These are phyloP conservation scores for Microtus ochrogaster DNA, from an alignment of 2,113 vertebrate genomes.

Conservation along the genomic window DNA sequence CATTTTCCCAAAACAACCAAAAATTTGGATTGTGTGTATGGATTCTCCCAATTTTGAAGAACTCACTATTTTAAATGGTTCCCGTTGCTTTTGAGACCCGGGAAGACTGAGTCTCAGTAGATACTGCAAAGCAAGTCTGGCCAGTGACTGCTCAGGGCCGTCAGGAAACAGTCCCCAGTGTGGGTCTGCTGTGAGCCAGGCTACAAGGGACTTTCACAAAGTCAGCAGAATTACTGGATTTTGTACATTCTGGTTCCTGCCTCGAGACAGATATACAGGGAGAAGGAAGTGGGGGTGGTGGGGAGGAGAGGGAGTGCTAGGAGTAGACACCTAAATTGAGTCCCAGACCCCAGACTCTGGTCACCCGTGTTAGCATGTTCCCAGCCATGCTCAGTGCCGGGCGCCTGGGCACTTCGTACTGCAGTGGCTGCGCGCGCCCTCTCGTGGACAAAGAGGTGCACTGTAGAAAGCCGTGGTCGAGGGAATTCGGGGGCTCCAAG, in stretches of 20 bases:
- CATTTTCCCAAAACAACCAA: not conserved
- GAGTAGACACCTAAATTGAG: not conserved
- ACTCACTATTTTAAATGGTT: not conserved
- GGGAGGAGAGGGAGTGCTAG: too few species aligned
- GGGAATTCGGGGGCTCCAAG: accelerated
- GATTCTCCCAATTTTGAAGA: not conserved
- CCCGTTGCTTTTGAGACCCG: not conserved
- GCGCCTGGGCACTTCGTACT: accelerated
- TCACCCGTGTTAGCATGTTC: not conserved
- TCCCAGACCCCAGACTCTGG: not conserved
- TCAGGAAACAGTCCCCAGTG: not conserved
- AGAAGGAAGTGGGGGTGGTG: not conserved
- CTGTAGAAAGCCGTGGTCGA: not conserved
- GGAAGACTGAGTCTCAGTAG: not conserved
- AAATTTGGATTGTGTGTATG: not conserved
- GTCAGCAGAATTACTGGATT: not conserved
- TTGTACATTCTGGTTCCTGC: not conserved
- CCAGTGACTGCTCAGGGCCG: not conserved
- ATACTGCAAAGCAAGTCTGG: not conserved
- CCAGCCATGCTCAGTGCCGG: too few species aligned
- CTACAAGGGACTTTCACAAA: not conserved
- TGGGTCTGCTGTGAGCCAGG: not conserved
- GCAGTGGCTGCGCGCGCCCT: constrained; percentile 23
- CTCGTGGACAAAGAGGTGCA: not conserved
- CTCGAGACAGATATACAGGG: not conserved